Evolutionary conservation across 2,113 vertebrate species (phyloP).

Genomic region (Cavia porcellus): DNA sequence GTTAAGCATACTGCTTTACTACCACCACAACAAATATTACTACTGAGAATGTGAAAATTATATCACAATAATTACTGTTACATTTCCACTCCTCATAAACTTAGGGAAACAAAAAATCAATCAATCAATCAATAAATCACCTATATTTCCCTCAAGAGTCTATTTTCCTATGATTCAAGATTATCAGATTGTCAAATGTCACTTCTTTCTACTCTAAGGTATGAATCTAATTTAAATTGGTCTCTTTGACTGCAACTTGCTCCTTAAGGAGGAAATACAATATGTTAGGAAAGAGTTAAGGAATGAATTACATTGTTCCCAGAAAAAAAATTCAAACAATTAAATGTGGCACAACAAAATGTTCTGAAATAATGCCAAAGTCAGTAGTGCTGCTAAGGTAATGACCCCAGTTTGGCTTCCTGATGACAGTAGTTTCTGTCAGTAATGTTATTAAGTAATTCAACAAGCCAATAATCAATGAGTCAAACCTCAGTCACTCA

Average conservation of each 20-base stretch:
- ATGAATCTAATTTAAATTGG: conserved; percentile 23
- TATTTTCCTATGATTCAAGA: neutral
- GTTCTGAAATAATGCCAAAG: conserved; percentile 28
- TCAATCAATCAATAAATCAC: neutral
- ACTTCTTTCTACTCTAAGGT: conserved; percentile 43
- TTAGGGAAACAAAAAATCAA: neutral
- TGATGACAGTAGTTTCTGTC: neutral
- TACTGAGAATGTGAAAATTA: conserved; percentile 5
- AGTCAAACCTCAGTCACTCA: conserved; percentile 62
- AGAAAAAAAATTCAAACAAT: conserved; percentile 37
- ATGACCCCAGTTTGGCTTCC: neutral
- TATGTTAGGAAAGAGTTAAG: neutral
- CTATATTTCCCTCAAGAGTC: neutral
- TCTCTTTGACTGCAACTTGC: conserved; percentile 18
- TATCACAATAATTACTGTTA: conserved; percentile 6
- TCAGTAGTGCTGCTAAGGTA: neutral
- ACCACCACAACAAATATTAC: neutral
- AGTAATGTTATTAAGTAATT: conserved; percentile 40
- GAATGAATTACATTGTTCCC: neutral
- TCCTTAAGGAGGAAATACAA: conserved; percentile 42
- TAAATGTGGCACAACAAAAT: neutral
- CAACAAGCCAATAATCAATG: neutral
- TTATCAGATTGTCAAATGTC: neutral
- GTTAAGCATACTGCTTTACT: neutral
- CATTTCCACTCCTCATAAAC: neutral